Conservation (phyloP, 2,888 invertebrate genomes). For the Maniola hyperantus region DNA sequence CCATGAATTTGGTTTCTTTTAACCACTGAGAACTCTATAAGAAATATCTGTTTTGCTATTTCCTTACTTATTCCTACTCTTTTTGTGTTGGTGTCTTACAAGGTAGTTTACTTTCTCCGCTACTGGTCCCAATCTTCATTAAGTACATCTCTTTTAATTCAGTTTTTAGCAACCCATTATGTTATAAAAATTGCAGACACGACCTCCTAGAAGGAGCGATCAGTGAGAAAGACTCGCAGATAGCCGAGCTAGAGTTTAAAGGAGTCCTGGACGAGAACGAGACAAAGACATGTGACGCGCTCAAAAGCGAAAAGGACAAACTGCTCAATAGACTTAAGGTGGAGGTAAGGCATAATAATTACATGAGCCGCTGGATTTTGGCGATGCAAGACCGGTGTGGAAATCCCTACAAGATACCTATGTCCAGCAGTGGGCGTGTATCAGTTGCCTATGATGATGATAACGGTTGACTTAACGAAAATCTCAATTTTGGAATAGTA, state of each 20-base stretch:
- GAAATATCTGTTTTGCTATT: too few species aligned
- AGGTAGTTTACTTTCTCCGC: not conserved
- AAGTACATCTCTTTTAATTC: not conserved
- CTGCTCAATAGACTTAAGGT: constrained; percentile 87
- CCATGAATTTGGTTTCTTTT: too few species aligned
- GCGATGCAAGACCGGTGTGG: too few species aligned
- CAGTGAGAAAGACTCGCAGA: constrained; percentile 93
- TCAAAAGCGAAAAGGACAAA: constrained; percentile 87
- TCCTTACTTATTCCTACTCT: too few species aligned
- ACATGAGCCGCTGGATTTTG: too few species aligned
- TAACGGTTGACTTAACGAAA: too few species aligned
- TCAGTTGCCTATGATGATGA: too few species aligned
- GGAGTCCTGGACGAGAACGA: constrained; percentile 85
- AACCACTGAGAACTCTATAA: too few species aligned
- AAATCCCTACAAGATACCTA: too few species aligned
- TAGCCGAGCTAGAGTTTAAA: constrained; percentile 90
- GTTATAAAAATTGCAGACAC: constrained; percentile 81
- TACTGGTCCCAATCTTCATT: not conserved
- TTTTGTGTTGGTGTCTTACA: not conserved
- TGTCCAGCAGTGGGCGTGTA: too few species aligned
- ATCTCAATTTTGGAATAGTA: too few species aligned
- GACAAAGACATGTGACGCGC: constrained; percentile 85
- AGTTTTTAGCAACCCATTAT: not conserved
- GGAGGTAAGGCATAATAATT: constrained; percentile 76
- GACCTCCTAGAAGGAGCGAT: constrained; percentile 92